Base-by-base conservation (phyloP, 2,113 vertebrate genomes). In the Festucalex cinctus region DNA sequence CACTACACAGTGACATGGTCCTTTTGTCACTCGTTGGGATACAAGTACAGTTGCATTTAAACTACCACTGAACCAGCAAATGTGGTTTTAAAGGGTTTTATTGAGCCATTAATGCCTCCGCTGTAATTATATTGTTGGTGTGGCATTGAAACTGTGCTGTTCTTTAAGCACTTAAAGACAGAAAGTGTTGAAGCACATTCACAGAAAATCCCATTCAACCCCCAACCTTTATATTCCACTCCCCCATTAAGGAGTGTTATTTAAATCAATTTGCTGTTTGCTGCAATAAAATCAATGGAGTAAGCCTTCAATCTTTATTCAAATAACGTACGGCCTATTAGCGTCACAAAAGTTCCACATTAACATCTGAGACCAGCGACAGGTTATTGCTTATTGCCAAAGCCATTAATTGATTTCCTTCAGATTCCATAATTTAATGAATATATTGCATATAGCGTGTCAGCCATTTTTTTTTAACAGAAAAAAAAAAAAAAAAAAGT, bases 231-330 rank as follows among this genome's bases (percentile, higher is more conserved):
- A 80, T 49, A 39, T 78, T 58, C 62, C 68, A 28, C 73, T 67
- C 58, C 43, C 67, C 75, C 79, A 82, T 85, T 83, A 85, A 62
- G 37, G 67, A 54, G 63, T 63, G 70, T 68, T 84, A 83, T 84
- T 87, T 80, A 79, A 87, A 85, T 82, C 82, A 82, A 83, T 87
- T 82, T 82, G 71, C 65, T 67, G 76, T 79, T 80, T 75, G 60
- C 76, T 76, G 75, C 78, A 84, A 84, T 84, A 84, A 82, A 85
- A 84, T 85, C 80, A 85, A 84, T 81, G 75, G 67, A 70, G 78
- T 78, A 84, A 84, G 71, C 68, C 82, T 83, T 83, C 75, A 82
- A 82, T 67, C 70, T 78, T 77, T 77, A 76, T 85, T 87, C 76
- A 81, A 84, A 87, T 79, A 81, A 75, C 48, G 4, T 59, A 68